Evolutionary conservation across 2,797 vertebrate genomes (phyloP).

Genomic region (Sebastes dallii): DNA sequence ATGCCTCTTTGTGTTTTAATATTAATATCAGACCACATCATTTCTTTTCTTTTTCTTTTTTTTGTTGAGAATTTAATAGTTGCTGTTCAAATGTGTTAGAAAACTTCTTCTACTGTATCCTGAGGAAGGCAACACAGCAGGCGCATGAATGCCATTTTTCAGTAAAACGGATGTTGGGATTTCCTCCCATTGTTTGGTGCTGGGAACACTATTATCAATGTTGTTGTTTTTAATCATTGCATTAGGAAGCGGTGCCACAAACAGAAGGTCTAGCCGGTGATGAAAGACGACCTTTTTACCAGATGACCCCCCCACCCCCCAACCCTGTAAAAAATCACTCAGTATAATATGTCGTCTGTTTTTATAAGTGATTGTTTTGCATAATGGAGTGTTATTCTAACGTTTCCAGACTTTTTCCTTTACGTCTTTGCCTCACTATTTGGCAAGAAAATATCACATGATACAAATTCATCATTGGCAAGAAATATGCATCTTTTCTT

Average conservation of each 20-base stretch:
- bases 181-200: conserved; percentile 82
- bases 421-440: background rate
- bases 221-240: conserved; percentile 78
- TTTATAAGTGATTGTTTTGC: background rate
- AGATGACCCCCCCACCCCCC: conserved; percentile 48
- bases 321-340: conserved; percentile 14
- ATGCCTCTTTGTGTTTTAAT: background rate
- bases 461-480: background rate
- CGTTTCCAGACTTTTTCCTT: background rate
- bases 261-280: conserved; percentile 64
- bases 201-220: conserved; percentile 80
- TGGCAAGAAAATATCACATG: background rate
- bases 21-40: background rate
- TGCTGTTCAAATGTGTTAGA: conserved; percentile 71
- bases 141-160: conserved; percentile 77
- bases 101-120: conserved; percentile 65
- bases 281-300: conserved; percentile 70
- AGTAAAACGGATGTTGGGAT: conserved; percentile 78
- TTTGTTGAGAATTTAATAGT: conserved; percentile 11
- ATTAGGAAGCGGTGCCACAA: conserved; percentile 77
- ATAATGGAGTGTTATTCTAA: background rate
- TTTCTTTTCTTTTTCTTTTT: background rate
- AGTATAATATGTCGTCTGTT: background rate
- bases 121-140: conserved; percentile 75
- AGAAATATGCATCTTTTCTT: background rate